Evolutionary conservation across 2,888 invertebrate genomes (phyloP).

Genomic region (Eristalis intricaria): DNA sequence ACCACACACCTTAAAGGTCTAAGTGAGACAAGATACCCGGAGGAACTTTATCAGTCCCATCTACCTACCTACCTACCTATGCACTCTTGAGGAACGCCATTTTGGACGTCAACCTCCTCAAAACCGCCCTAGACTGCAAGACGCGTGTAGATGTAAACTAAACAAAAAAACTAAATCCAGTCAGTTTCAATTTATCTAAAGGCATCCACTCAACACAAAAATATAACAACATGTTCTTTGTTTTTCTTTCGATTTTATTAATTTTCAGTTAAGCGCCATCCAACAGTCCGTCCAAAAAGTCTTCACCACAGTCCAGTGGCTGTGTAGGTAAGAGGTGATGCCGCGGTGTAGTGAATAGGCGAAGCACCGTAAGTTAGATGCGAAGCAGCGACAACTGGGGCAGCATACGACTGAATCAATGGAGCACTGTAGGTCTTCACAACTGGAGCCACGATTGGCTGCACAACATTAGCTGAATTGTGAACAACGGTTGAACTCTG

Average conservation of each 20-base stretch:
- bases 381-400: constrained; percentile 51
- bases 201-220: too few relatives aligned
- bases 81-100: too few relatives aligned
- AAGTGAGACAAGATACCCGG: too few relatives aligned
- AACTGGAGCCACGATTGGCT: constrained; percentile 77
- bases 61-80: too few relatives aligned
- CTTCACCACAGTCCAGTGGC: constrained; percentile 68
- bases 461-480: constrained; percentile 77
- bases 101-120: too few relatives aligned
- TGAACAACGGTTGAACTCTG: constrained; percentile 83
- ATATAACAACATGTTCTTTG: too few relatives aligned
- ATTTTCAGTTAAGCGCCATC: constrained; percentile 16
- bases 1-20: too few relatives aligned
- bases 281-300: neutral
- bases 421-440: constrained; percentile 74
- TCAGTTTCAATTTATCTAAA: too few relatives aligned
- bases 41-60: too few relatives aligned
- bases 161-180: too few relatives aligned
- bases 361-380: constrained; percentile 44
- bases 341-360: constrained; percentile 72
- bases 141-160: too few relatives aligned
- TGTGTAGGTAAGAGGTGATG: constrained; percentile 76
- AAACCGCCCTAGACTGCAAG: too few relatives aligned
- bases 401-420: constrained; percentile 73
- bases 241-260: neutral